Conservation (phyloP, 2,888 invertebrate genomes). For the Tipula helvola region DNA sequence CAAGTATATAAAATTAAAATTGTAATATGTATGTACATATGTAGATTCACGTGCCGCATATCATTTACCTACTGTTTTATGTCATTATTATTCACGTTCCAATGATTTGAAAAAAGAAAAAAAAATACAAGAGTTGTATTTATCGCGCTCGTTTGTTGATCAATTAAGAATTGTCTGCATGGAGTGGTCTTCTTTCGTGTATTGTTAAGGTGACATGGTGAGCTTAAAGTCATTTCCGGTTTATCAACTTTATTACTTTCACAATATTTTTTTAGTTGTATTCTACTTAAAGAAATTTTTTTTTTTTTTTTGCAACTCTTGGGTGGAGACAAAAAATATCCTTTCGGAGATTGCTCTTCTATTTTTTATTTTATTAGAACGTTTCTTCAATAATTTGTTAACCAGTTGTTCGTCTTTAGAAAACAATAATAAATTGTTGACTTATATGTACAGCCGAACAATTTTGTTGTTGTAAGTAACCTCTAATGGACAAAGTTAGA, state of each 20-base stretch:
- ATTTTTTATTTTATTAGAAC: no score
- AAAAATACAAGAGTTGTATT: neutral
- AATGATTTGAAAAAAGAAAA: neutral
- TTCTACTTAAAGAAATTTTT: no score
- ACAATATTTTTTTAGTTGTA: no score
- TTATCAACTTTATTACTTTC: neutral
- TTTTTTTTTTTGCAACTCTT: no score
- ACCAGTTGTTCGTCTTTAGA: no score
- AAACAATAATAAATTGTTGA: no score
- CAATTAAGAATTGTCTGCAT: neutral
- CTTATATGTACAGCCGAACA: no score
- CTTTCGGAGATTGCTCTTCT: no score
- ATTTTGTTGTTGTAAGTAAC: no score
- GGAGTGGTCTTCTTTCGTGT: neutral
- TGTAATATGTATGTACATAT: neutral
- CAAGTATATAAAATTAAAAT: neutral
- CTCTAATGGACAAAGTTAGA: no score
- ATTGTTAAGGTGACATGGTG: neutral
- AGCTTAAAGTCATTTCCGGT: neutral
- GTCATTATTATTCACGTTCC: neutral
- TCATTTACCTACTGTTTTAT: neutral
- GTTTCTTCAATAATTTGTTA: no score
- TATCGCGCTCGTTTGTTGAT: neutral
- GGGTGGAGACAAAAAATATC: no score
- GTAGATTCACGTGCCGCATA: neutral